A percentile compares a stretch with the other conserved stretches of the same genome.
These are phyloP conservation scores for Ornithoptera priamus DNA, from an alignment of 2,888 invertebrate species.

Conservation along the genomic window DNA sequence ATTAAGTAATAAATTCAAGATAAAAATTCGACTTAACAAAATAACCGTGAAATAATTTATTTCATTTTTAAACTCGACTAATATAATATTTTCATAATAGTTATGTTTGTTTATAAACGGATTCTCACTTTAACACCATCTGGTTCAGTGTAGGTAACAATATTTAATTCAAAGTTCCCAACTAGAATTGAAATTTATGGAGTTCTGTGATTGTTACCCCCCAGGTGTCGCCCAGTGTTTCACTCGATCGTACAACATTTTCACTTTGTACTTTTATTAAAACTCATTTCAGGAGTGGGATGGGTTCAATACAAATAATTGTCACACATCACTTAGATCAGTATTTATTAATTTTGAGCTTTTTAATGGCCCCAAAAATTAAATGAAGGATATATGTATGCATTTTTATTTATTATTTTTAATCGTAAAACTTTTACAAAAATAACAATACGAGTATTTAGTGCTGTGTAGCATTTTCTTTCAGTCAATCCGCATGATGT, in stretches of 20 bases:
- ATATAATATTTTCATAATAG: neutral
- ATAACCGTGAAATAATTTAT: too few relatives aligned
- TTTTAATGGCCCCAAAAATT: neutral
- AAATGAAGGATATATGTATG: too few relatives aligned
- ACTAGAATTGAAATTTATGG: slow-evolving; percentile 18
- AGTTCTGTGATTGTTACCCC: slow-evolving; percentile 7
- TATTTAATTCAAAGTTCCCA: slow-evolving; percentile 21
- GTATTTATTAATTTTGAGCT: neutral
- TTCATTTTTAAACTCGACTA: neutral
- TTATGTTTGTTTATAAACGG: neutral
- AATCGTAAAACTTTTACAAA: too few relatives aligned
- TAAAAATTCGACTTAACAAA: too few relatives aligned
- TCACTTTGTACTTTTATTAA: neutral
- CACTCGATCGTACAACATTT: slow-evolving; percentile 4
- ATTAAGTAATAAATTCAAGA: neutral
- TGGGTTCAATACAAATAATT: too few relatives aligned
- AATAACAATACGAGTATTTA: too few relatives aligned
- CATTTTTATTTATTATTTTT: too few relatives aligned
- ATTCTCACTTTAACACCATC: slow-evolving; percentile 5
- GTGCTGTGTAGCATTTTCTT: too few relatives aligned
- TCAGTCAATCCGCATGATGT: too few relatives aligned
- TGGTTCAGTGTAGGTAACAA: slow-evolving; percentile 10
- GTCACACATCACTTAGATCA: too few relatives aligned
- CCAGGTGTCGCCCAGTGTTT: neutral
- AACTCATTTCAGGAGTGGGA: neutral